phyloP scores from a whole-genome alignment of 2,113 vertebrate genomes.

The Bos taurus region ARS-UCD2.0 NC_037331.1:114374501-114375000 shows the following conservation, averaged over 20 bases:
- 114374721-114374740: background rate
- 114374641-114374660: background rate
- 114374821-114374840: background rate
- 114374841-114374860: background rate
- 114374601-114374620: background rate
- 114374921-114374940: background rate
- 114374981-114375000: background rate
- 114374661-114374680: background rate
- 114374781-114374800: background rate
- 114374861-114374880: background rate
- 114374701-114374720: background rate
- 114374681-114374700: background rate
- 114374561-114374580: background rate
- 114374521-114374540: background rate
- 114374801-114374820: accelerated
- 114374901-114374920: accelerated
- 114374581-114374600: background rate
- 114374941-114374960: background rate
- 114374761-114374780: background rate
- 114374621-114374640: background rate
- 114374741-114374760: background rate
- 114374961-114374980: background rate
- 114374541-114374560: background rate
- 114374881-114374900: background rate
- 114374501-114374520: background rate